Conservation (phyloP, 2,888 invertebrate species). For the Agonopterix alstromeriana region DNA sequence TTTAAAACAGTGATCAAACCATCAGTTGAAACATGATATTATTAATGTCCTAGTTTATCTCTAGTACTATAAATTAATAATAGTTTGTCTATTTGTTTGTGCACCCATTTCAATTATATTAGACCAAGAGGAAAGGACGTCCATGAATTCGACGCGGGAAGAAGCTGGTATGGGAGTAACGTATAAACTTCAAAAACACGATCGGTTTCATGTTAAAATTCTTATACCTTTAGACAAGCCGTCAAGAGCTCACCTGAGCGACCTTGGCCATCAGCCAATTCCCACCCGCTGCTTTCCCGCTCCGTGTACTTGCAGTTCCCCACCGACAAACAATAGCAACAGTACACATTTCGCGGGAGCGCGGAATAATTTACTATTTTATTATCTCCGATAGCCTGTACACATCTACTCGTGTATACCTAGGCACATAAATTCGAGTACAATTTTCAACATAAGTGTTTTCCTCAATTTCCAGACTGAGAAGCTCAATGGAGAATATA, state of each 20-base stretch:
- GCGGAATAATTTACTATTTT: constrained; percentile 4
- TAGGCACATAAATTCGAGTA: not conserved
- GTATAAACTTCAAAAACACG: too few species aligned
- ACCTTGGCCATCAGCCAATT: constrained; percentile 69
- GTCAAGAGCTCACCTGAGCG: constrained; percentile 68
- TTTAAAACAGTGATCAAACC: not conserved
- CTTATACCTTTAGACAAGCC: constrained; percentile 15
- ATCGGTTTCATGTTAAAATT: too few species aligned
- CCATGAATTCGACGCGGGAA: too few species aligned
- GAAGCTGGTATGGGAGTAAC: too few species aligned
- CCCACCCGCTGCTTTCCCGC: constrained; percentile 56
- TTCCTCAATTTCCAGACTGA: constrained; percentile 66
- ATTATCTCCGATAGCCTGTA: not conserved
- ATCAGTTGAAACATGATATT: too few species aligned
- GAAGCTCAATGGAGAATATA: constrained; percentile 87
- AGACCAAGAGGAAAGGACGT: too few species aligned
- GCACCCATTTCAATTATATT: too few species aligned
- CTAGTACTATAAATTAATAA: not conserved
- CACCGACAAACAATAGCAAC: constrained; percentile 69
- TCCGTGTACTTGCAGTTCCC: constrained; percentile 60
- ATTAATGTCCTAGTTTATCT: not conserved
- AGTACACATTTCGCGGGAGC: constrained; percentile 41
- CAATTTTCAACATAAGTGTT: not conserved
- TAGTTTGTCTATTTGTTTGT: too few species aligned
- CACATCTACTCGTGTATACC: not conserved